Percentiles rank a stretch among this genome's conserved stretches.
These are phyloP conservation scores for Turdus rufiventris DNA, from an alignment of 2,113 vertebrate species.

Conservation along the genomic window DNA sequence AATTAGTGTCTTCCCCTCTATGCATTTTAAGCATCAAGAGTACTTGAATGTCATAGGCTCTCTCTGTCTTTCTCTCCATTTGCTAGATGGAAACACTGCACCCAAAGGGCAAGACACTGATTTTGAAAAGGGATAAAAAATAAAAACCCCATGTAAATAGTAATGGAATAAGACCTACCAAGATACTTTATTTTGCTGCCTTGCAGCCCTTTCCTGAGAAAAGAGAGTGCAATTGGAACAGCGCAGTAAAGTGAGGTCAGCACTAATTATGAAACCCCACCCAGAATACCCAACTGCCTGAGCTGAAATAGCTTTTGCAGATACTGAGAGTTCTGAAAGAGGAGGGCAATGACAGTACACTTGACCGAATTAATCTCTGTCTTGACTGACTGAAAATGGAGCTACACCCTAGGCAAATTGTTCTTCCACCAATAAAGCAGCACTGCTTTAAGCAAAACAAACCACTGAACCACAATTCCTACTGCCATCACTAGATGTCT, in stretches of 20 bases:
- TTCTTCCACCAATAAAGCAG: neutral
- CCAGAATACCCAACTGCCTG: neutral
- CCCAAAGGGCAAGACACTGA: neutral
- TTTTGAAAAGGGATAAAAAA: neutral
- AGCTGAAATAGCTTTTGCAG: neutral
- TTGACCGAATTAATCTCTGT: neutral
- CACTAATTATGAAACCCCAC: neutral
- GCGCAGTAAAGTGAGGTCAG: neutral
- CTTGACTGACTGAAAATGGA: neutral
- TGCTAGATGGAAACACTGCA: neutral
- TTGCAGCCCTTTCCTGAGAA: neutral
- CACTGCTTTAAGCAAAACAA: neutral
- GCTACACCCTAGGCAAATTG: neutral
- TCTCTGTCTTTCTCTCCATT: neutral
- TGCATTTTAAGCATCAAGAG: neutral
- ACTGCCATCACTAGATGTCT: slow-evolving; percentile 32
- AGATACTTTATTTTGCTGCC: neutral
- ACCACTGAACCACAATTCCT: slow-evolving; percentile 14
- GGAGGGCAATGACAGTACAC: neutral
- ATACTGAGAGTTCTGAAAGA: neutral
- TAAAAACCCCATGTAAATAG: neutral
- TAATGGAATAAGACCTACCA: neutral
- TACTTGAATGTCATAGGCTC: neutral
- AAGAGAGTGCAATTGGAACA: neutral
- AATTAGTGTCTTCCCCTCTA: neutral